These are phyloP conservation scores for Spermophilus dauricus DNA, from an alignment of 2,113 vertebrate species.

Conservation along the genomic window DNA sequence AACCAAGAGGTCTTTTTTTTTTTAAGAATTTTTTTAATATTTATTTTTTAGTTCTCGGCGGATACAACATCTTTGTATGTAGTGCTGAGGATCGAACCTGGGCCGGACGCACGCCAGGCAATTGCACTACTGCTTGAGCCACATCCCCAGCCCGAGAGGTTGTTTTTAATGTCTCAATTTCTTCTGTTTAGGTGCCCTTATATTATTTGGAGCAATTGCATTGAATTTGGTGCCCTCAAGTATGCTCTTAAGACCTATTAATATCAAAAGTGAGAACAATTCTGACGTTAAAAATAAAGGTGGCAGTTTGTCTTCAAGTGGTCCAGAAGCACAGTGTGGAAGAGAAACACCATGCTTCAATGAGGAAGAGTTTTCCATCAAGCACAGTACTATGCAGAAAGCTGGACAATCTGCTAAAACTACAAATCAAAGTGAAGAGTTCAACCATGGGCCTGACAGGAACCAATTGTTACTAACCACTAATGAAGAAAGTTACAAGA, in stretches of 20 bases:
- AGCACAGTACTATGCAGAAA: not conserved
- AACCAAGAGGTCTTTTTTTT: conserved; percentile 8
- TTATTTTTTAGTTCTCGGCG: too few relatives aligned
- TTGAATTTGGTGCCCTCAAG: conserved; percentile 95
- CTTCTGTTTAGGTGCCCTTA: conserved; percentile 91
- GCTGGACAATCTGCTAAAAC: accelerated
- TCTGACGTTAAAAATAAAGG: not conserved
- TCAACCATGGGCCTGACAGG: not conserved
- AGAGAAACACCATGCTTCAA: not conserved
- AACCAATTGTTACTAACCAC: not conserved
- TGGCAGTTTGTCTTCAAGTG: accelerated
- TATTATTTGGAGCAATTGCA: conserved; percentile 94
- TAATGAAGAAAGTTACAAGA: conserved; percentile 51
- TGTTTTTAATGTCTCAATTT: conserved; percentile 33
- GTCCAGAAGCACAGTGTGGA: not conserved
- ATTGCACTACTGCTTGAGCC: too few relatives aligned
- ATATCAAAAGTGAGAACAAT: conserved; percentile 60
- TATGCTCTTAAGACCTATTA: conserved; percentile 93
- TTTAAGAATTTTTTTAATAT: too few relatives aligned
- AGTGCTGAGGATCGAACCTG: too few relatives aligned
- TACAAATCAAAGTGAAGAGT: conserved; percentile 57
- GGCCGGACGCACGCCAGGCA: too few relatives aligned
- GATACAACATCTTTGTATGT: too few relatives aligned
- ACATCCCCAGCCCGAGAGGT: not conserved
- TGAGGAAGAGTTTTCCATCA: not conserved